These are phyloP conservation scores for Autographa gamma DNA, from an alignment of 2,888 invertebrate species.

Conservation along the genomic window DNA sequence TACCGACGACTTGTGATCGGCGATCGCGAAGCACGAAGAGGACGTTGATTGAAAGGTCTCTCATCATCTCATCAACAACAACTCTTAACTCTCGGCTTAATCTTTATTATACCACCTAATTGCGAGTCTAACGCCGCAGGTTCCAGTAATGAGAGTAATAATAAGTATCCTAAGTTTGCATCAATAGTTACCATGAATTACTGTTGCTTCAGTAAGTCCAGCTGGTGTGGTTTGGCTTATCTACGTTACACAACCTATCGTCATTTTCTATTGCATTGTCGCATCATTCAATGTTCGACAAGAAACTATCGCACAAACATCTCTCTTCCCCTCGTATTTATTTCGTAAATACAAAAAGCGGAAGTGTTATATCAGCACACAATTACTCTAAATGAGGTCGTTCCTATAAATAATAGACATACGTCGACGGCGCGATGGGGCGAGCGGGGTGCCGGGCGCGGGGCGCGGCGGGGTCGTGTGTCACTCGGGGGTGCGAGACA, in stretches of 20 bases:
- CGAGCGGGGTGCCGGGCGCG: background rate
- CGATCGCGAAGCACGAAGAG: too few species aligned
- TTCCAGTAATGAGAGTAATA: too few species aligned
- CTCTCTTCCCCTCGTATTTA: slow-evolving; percentile 8
- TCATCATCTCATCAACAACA: too few species aligned
- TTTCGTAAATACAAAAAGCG: slow-evolving; percentile 13
- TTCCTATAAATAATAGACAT: slow-evolving; percentile 27
- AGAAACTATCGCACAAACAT: slow-evolving; percentile 14
- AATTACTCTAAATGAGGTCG: slow-evolving; percentile 30
- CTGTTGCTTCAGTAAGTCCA: too few species aligned
- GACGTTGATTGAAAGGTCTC: too few species aligned
- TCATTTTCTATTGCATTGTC: background rate
- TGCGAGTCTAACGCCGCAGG: too few species aligned
- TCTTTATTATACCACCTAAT: too few species aligned
- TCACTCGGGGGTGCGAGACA: slow-evolving; percentile 19
- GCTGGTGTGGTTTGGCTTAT: too few species aligned
- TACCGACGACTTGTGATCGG: too few species aligned
- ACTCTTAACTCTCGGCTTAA: too few species aligned
- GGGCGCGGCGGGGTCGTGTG: slow-evolving; percentile 4
- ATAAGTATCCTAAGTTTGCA: too few species aligned
- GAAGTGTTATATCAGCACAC: slow-evolving; percentile 14
- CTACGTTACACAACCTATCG: background rate
- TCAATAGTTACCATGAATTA: too few species aligned
- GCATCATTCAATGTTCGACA: background rate
- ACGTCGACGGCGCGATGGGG: background rate